Percentiles rank a stretch among this genome's conserved stretches.
These are phyloP conservation scores for Holacanthus passer DNA, from an alignment of 2,113 vertebrate species.

Conservation along the genomic window DNA sequence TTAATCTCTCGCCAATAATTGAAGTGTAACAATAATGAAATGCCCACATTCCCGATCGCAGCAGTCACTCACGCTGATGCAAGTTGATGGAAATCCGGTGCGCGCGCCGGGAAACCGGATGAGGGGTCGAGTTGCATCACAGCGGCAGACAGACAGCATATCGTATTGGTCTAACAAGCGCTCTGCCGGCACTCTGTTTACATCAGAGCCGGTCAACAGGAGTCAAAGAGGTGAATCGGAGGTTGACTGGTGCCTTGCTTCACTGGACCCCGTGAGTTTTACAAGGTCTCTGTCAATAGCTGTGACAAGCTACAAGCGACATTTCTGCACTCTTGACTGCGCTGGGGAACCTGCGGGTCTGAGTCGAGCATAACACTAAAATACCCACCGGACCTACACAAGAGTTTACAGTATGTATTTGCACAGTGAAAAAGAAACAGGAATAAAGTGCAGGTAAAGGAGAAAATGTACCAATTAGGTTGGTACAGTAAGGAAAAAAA, in stretches of 20 bases:
- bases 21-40: conserved; percentile 52
- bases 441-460: not conserved
- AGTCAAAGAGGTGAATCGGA: conserved; percentile 61
- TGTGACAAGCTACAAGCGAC: conserved; percentile 63
- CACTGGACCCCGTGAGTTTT: conserved; percentile 56
- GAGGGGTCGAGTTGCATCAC: conserved; percentile 38
- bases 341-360: conserved; percentile 12
- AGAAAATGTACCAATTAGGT: not conserved
- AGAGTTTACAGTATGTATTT: conserved; percentile 2
- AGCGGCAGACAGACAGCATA: conserved; percentile 24
- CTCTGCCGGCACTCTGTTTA: conserved; percentile 43
- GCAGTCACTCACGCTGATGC: conserved; percentile 56
- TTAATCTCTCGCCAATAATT: conserved; percentile 60
- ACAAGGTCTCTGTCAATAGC: conserved; percentile 72
- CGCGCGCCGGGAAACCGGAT: conserved; percentile 1
- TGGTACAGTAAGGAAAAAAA: not conserved
- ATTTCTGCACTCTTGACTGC: conserved; percentile 44
- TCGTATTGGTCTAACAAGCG: conserved; percentile 54
- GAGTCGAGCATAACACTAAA: conserved; percentile 18
- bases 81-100: conserved; percentile 58
- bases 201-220: conserved; percentile 48
- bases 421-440: not conserved
- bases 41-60: conserved; percentile 40
- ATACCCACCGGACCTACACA: conserved; percentile 16
- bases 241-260: conserved; percentile 64